phyloP scores from a whole-genome alignment of 2,113 vertebrate genomes.

The Drymodes brunneopygia region DNA sequence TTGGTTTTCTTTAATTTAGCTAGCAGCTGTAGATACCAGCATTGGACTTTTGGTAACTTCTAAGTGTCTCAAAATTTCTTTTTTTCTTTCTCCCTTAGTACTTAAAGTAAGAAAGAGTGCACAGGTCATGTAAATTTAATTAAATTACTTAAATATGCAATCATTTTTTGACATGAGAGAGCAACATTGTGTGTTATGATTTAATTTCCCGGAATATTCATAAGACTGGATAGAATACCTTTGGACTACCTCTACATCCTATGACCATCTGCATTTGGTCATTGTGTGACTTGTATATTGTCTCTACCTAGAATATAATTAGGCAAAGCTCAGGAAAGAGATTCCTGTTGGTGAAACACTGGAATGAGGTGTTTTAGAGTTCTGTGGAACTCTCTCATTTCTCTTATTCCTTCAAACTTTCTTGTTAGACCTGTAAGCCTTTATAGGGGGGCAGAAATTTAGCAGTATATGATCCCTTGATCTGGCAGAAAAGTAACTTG shows the following conservation, averaged over 20 bases:
- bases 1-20: neutral
- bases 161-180: neutral
- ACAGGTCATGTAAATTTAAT: neutral
- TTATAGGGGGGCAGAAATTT: neutral
- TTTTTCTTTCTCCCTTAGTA: neutral
- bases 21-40: neutral
- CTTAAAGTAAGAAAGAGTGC: neutral
- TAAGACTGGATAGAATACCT: neutral
- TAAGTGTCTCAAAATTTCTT: neutral
- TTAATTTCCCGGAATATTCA: neutral
- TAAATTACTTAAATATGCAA: neutral
- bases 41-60: neutral
- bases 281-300: neutral
- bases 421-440: neutral
- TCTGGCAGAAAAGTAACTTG: neutral
- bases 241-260: neutral
- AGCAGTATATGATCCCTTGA: neutral
- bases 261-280: neutral
- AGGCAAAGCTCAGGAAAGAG: neutral
- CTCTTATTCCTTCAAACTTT: neutral
- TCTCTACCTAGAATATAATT: neutral
- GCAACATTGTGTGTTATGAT: neutral
- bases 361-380: neutral
- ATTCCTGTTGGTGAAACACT: neutral
- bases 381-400: neutral